These are phyloP conservation scores for Alcedo quadribrachys DNA, from an alignment of 2,797 vertebrate genomes.

Conservation along the genomic window DNA sequence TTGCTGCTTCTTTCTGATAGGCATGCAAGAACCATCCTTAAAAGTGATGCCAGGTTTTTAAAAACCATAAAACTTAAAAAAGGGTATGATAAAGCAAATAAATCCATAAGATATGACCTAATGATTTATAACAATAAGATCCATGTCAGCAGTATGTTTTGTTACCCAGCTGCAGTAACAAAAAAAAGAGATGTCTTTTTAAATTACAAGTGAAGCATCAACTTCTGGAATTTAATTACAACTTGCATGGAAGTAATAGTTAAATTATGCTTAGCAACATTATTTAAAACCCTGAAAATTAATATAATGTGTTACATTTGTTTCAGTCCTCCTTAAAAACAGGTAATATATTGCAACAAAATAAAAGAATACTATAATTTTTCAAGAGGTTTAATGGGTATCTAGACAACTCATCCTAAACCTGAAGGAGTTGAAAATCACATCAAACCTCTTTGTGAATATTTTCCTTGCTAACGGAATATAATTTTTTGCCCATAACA, in stretches of 20 bases:
- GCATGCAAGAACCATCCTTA: accelerated
- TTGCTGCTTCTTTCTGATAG: background rate
- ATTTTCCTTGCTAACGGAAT: background rate
- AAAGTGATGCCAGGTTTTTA: background rate
- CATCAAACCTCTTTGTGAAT: background rate
- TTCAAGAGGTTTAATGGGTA: background rate
- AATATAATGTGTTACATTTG: background rate
- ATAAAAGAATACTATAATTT: background rate
- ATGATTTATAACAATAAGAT: background rate
- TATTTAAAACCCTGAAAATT: background rate
- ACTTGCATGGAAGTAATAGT: background rate
- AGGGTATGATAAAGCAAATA: background rate
- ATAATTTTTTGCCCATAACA: background rate
- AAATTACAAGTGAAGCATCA: background rate
- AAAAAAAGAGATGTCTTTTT: background rate
- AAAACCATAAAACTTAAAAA: background rate
- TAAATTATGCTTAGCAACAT: background rate
- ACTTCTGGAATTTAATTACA: background rate
- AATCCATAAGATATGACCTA: background rate
- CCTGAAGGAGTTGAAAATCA: background rate
- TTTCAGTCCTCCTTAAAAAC: background rate
- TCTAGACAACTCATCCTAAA: background rate
- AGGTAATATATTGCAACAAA: background rate
- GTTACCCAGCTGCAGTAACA: background rate
- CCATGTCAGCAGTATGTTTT: no score